Base-by-base conservation (phyloP, 1,140 invertebrate genomes). In the Cydia splendana region DNA sequence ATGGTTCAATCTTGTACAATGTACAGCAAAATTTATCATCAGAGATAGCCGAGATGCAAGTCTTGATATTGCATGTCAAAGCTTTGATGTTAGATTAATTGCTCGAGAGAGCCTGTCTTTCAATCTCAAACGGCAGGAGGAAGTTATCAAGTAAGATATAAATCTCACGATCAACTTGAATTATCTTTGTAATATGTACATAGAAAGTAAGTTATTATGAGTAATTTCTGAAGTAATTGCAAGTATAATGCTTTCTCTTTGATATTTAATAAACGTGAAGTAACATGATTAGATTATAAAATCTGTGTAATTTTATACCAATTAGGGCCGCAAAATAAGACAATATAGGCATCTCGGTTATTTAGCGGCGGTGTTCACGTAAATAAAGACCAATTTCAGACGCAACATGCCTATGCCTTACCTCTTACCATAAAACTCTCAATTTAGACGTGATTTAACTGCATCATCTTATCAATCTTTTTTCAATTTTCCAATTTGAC, bases 161-260 rank as follows among this genome's bases (percentile, higher is more conserved):
- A 71, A 71, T 71, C 67, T 71, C 34, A 71, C 28, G 30, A 38
- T 38, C 67, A 5, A 38, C 15, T 38, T 38, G 18, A 38, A 71
- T 71, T 45, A 38, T 18, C n/a, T 42, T 9, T 2, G 30, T 71
- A n/a, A 7, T n/a, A n/a, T n/a, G n/a, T 42, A n/a, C 6, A n/a
- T 71, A 71, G 67, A 71, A 71, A 71, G 67, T 71, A 69, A 38
- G 9, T 67, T 53, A n/a, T 18, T 57, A 57, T 57, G 53, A 57
- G 7, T 62, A 10, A 24, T 9, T 62, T 20, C 57, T 24, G 57
- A 24, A 62, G 6, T 62, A 18, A 62, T 24, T 62, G 57, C 18
- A 62, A 62, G 20, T 62, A 62, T n/a, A 24, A 20, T 15, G 53
- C 18, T 62, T 20, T 62, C 53, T 62, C 53, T 62, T 18, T 9